Evolutionary conservation across 1,140 invertebrate species (phyloP).

Genomic region (Orchestia grillus): DNA sequence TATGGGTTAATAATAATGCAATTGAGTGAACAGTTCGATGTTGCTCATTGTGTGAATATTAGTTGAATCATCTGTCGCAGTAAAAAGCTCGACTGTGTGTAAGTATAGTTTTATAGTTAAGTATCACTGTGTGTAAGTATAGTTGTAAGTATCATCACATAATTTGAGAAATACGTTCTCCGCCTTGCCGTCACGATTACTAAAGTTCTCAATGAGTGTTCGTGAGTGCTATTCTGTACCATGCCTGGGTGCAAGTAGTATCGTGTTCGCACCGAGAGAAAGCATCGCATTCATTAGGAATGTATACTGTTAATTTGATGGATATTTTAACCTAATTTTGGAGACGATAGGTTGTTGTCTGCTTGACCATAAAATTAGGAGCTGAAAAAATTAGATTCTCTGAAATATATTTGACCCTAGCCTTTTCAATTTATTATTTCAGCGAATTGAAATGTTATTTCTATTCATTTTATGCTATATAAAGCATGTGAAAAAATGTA

Average conservation of each 20-base stretch:
- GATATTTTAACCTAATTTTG: neutral
- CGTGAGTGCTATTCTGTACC: neutral
- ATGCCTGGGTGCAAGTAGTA: neutral
- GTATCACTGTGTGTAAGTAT: too few species aligned
- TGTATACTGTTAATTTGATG: too few species aligned
- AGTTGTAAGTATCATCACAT: too few species aligned
- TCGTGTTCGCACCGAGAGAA: too few species aligned
- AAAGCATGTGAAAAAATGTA: neutral
- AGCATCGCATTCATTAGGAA: too few species aligned
- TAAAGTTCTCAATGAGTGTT: neutral
- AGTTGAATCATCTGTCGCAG: neutral
- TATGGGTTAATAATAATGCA: too few species aligned
- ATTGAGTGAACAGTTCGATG: neutral
- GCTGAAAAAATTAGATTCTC: too few species aligned
- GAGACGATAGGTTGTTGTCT: neutral
- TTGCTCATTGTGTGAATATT: neutral
- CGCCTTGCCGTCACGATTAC: neutral
- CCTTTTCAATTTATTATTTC: neutral
- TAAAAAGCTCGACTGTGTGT: neutral
- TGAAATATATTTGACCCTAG: neutral
- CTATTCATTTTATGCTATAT: neutral
- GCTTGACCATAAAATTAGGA: too few species aligned
- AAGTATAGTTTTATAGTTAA: too few species aligned
- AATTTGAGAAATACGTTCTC: neutral
- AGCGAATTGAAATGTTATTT: neutral